Percentiles rank a stretch among this genome's conserved stretches.
Evolutionary conservation across 2,888 invertebrate genomes (phyloP).

Genomic region (Anthophora plumipes): DNA sequence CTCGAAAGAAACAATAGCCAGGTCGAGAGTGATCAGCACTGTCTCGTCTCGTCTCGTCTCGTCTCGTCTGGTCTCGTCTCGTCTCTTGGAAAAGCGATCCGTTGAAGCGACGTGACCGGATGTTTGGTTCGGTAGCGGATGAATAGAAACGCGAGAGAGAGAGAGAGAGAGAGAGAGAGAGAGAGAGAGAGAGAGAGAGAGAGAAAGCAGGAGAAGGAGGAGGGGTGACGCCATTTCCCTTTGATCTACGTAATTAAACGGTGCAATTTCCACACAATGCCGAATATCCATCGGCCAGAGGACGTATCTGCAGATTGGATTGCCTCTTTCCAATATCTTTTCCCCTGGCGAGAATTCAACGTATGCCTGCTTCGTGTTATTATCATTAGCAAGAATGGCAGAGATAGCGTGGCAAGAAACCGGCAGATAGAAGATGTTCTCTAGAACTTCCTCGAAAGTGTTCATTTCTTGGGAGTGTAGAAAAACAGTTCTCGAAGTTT

Average conservation of each 20-base stretch:
- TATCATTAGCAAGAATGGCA: neutral
- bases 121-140: conserved; percentile 48
- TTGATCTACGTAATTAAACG: conserved; percentile 73
- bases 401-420: too few relatives aligned
- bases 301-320: conserved; percentile 23
- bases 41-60: neutral
- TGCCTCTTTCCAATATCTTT: conserved; percentile 7
- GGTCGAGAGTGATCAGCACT: neutral
- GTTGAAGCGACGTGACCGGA: conserved; percentile 31
- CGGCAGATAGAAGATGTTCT: too few relatives aligned
- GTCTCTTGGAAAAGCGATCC: conserved; percentile 8
- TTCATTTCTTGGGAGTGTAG: too few relatives aligned
- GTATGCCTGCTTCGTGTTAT: neutral
- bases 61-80: neutral
- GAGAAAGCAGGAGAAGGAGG: too few relatives aligned
- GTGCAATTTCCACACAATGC: conserved; percentile 64
- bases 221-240: conserved; percentile 47
- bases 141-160: conserved; percentile 27
- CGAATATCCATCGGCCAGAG: conserved; percentile 20
- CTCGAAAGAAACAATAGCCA: conserved; percentile 7
- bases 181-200: too few relatives aligned
- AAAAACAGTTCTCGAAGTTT: too few relatives aligned
- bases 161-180: too few relatives aligned
- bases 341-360: neutral
- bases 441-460: too few relatives aligned